Evolutionary conservation across 2,888 invertebrate genomes (phyloP), one percentile per base, ranked within the genome.

Genomic region (Fissipunctia ypsillon): DNA sequence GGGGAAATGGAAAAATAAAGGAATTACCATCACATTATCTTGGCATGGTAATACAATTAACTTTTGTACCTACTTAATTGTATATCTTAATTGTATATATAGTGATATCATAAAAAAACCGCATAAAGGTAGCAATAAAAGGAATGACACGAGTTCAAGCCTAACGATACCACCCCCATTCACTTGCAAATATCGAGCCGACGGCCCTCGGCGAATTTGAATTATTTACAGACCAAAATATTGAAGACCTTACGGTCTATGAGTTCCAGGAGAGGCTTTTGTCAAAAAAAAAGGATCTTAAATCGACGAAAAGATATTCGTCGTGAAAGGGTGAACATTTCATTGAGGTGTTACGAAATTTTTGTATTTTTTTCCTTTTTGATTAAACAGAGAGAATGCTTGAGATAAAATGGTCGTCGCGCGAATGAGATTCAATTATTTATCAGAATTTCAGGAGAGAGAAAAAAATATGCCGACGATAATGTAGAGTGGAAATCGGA

Each of bases 191-290:
- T 86, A 73, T 66, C 50, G 59, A 60, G 57, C 43, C 73, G 41
- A 50, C 73, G 71, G 56, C 72, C 85, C 41, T 54, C 60, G 43
- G 65, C 61, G 50, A 71, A 76, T 81, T 78, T 81, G 76, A 86
- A 87, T 86, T 81, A 87, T 87, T 85, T 81, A 83, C 76, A 80
- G 68, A 48, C 73, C 71, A 83, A 87, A 83, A 87, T 81, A 87
- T 84, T 79, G 76, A 78, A 73, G 73, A 50, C 68, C 78, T 66
- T 43, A 68, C 67, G 74, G 69, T 72, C 76, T 72, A 64, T 66
- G 56, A 71, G 75, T 80, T 78, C 69, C 67, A 63, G 50, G 61
- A 70, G 25, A 50, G 48, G 72, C 61, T 81, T 86, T 79, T 61
- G 56, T 43, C n/a, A n/a, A 50, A 59, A 63, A 72, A 72, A 63